Evolutionary conservation across 2,113 vertebrate species (phyloP), one percentile per base, ranked within the genome.

Genomic region (Labeo rohita): DNA sequence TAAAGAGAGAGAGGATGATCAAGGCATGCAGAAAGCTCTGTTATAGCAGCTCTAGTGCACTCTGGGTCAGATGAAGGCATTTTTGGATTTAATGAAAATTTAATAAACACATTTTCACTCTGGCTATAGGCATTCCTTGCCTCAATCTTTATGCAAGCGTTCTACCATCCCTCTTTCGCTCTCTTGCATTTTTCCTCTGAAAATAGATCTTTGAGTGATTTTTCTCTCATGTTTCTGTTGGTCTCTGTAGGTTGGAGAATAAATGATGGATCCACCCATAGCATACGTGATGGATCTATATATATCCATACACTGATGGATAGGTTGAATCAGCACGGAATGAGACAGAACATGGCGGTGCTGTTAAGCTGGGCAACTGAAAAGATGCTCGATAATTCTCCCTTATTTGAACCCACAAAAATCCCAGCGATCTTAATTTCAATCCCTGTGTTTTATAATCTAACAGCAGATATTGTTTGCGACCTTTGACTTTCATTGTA

Each of bases 1-100:
- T 1, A 34, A 6, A 66, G 28, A 16, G 65, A 68, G 28, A 34
- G n/a, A 65, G 87, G 84, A 52, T 13, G 72, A 80, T n/a, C 50
- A 23, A 80, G 84, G 59, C 72, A 80, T 54, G n/a, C 78, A 72
- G 87, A 90, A 88, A 91, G 89, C n/a, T 18, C 36, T 72, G 4
- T 15, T 72, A 56, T 21, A 72, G 66, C 13, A 45, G 49, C 56
- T 63, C 84, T 73, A 21, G 39, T 65, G 85, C 34, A 13, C 63
- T 76, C 45, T 21, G 36, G 8, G 54, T 82, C 56, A 82, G 45
- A 86, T 54, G 18, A 82, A 82, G 45, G 56, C 43, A 34, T 70
- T 45, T 39, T 80, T 63, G 52, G 43, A 36, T 63, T 75, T 36
- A 76, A 80, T 86, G 45, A 82, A 82, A 86, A 82, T 74, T 86